These are phyloP conservation scores for Caloenas nicobarica DNA, from an alignment of 2,113 vertebrate genomes.

Conservation along the genomic window DNA sequence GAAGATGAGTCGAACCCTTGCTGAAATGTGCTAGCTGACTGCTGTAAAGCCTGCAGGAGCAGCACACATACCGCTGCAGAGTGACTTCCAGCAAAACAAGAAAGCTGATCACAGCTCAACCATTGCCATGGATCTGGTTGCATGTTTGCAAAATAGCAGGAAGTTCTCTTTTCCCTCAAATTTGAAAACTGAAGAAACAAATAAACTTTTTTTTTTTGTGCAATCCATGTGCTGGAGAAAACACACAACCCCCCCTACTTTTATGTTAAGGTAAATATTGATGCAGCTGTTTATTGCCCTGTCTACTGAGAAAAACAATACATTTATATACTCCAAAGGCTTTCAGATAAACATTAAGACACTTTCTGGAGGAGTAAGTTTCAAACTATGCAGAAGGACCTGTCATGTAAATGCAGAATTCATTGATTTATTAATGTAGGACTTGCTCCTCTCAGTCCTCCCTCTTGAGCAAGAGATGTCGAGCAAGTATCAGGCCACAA, in stretches of 20 bases:
- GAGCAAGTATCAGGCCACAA: neutral
- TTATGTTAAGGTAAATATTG: constrained; percentile 32
- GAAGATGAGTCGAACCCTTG: neutral
- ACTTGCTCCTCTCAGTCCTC: neutral
- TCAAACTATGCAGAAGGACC: neutral
- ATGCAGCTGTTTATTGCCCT: constrained; percentile 22
- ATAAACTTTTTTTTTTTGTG: neutral
- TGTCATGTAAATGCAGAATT: neutral
- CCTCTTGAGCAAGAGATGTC: neutral
- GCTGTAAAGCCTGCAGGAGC: neutral
- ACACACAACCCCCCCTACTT: neutral
- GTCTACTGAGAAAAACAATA: neutral
- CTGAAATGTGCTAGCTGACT: neutral
- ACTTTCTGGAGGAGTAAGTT: neutral
- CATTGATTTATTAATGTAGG: neutral
- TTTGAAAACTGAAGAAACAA: neutral
- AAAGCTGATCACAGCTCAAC: neutral
- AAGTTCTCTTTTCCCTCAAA: neutral
- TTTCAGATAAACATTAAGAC: neutral
- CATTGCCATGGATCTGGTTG: neutral
- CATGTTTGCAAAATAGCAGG: neutral
- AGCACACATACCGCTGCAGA: neutral
- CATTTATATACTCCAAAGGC: neutral
- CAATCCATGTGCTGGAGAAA: neutral
- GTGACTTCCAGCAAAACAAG: neutral